Conservation (phyloP, 2,888 invertebrate species). For the Timema podura region DNA sequence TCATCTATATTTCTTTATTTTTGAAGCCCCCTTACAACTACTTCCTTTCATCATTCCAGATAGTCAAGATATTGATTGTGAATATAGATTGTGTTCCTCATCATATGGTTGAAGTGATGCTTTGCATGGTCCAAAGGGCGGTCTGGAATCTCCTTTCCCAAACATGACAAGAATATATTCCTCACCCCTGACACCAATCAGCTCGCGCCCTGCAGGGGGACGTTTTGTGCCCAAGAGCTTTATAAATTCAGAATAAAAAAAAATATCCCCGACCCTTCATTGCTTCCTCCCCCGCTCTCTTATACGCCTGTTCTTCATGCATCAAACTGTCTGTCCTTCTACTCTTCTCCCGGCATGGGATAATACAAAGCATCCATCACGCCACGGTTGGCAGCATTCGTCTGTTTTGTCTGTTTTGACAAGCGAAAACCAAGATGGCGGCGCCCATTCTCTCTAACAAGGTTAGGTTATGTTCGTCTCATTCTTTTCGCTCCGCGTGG, state of each 20-base stretch:
- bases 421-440: constrained; percentile 25
- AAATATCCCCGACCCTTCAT: neutral
- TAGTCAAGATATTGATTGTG: no score
- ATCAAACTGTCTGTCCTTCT: constrained; percentile 1
- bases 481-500: neutral
- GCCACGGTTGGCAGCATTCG: constrained; percentile 22
- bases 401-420: constrained; percentile 23
- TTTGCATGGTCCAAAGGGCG: no score
- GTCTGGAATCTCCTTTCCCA: no score
- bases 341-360: constrained; percentile 21
- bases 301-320: constrained; percentile 1
- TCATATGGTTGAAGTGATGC: no score
- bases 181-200: constrained; percentile 15
- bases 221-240: neutral
- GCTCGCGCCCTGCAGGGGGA: constrained; percentile 1
- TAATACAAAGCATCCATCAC: constrained; percentile 25
- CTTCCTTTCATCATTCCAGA: no score
- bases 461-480: constrained; percentile 12
- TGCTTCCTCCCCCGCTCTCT: constrained; percentile 1
- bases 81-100: no score
- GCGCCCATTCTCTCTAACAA: constrained; percentile 15
- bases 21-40: no score
- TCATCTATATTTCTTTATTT: no score
- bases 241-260: no score
- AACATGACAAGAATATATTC: constrained; percentile 10